phyloP scores from a whole-genome alignment of 2,113 vertebrate genomes.

The Proteles cristata region DNA sequence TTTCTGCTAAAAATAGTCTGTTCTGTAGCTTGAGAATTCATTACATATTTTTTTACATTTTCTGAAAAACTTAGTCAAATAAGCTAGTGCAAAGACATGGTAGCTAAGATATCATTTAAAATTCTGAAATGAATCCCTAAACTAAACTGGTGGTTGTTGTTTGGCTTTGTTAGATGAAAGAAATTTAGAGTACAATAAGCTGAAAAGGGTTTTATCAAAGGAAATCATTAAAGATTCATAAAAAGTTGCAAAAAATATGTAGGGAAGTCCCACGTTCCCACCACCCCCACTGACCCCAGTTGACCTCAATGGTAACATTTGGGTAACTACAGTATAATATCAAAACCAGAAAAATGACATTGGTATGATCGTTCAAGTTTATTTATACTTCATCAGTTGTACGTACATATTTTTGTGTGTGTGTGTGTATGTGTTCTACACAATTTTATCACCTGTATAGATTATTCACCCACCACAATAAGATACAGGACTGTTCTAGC shows the following conservation, averaged over 20 bases:
- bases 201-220: background rate
- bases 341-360: slow-evolving; percentile 1
- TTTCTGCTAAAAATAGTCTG: slow-evolving; percentile 18
- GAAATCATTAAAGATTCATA: slow-evolving; percentile 28
- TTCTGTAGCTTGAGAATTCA: background rate
- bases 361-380: background rate
- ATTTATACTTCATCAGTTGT: slow-evolving; percentile 2
- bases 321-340: background rate
- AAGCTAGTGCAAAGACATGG: background rate
- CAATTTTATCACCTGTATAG: background rate
- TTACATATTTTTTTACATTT: background rate
- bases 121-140: slow-evolving; percentile 50
- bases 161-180: background rate
- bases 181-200: background rate
- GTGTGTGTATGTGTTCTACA: background rate
- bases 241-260: background rate
- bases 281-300: background rate
- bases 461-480: background rate
- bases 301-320: background rate
- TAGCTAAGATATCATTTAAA: slow-evolving; percentile 21
- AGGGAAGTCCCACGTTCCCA: background rate
- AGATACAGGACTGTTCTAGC: background rate
- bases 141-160: background rate
- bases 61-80: slow-evolving; percentile 38
- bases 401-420: background rate